phyloP scores from a whole-genome alignment of 1,140 invertebrate genomes.

The Pollicipes pollicipes region DNA sequence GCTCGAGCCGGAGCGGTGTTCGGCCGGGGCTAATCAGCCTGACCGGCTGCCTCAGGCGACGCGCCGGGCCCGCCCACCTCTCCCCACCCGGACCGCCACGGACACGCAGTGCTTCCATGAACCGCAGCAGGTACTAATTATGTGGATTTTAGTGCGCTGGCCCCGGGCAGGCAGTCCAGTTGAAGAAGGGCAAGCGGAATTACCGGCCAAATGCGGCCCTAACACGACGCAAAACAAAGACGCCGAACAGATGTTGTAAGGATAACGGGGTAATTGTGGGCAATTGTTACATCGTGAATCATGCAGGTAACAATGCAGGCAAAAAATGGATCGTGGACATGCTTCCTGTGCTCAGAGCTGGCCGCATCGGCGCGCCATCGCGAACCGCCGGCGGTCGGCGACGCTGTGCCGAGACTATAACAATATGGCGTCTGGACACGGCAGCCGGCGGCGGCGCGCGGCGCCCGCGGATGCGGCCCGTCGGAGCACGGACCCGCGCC shows the following conservation, averaged over 20 bases:
- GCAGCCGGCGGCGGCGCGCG: neutral
- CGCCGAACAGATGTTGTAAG: neutral
- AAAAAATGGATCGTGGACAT: neutral
- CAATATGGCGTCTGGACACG: neutral
- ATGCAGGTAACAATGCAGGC: neutral
- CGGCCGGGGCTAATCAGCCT: too few relatives aligned
- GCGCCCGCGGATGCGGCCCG: too few relatives aligned
- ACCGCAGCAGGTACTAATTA: neutral
- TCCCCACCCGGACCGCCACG: neutral
- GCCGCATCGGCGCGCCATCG: neutral
- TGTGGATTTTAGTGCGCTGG: neutral
- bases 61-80: neutral
- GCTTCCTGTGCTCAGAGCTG: too few relatives aligned
- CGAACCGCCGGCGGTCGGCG: neutral
- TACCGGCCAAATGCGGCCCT: neutral
- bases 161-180: too few relatives aligned
- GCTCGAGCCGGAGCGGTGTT: too few relatives aligned
- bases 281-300: neutral
- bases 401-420: neutral
- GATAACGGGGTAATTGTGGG: neutral
- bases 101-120: neutral
- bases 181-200: neutral
- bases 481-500: too few relatives aligned
- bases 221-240: neutral
- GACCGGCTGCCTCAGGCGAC: neutral